Evolutionary conservation across 1,140 invertebrate species (phyloP).

Genomic region (Anastatus disparis): DNA sequence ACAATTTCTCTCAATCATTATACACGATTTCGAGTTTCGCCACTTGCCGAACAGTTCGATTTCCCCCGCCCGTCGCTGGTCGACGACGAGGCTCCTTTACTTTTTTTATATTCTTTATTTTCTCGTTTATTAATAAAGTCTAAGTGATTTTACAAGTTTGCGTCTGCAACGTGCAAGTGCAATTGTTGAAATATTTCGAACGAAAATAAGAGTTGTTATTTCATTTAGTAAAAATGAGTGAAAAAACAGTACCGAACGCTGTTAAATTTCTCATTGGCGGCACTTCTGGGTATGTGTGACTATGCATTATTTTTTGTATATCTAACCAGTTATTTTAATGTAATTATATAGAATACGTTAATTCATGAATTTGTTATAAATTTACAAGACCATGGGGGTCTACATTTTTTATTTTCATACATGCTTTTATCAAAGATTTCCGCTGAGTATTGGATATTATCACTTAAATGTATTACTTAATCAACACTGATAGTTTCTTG

Average conservation of each 20-base stretch:
- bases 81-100: background rate
- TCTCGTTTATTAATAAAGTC: no score
- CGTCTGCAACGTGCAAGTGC: no score
- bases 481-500: background rate
- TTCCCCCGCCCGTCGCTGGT: background rate
- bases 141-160: no score
- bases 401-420: no score
- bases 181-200: no score
- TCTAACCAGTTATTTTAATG: background rate
- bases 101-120: no score
- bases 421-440: no score
- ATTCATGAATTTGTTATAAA: no score
- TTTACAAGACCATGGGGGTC: no score
- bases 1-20: no score
- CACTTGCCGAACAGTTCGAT: background rate
- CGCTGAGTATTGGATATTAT: no score
- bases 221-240: conserved; percentile 43
- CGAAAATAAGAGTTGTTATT: background rate
- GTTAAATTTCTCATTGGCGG: conserved; percentile 76
- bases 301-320: background rate
- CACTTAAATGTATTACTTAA: background rate
- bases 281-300: conserved; percentile 73
- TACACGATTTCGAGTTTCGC: no score
- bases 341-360: background rate
- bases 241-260: conserved; percentile 68